Evolutionary conservation across 2,888 invertebrate species (phyloP).

Genomic region (Amblyteles armatorius): DNA sequence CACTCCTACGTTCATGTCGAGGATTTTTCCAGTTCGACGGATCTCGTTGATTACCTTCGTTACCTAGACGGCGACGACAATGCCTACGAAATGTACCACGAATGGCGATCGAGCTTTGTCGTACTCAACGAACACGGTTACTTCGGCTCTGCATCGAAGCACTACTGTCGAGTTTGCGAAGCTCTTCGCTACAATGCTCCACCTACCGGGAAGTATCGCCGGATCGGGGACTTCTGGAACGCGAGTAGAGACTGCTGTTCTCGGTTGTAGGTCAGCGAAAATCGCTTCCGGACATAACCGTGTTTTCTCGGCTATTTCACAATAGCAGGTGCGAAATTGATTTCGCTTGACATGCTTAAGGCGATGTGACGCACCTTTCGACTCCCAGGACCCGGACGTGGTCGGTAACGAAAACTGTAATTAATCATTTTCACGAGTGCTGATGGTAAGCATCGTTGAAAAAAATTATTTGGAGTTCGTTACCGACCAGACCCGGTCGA

Average conservation of each 20-base stretch:
- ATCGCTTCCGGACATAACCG: neutral
- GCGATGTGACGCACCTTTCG: too few species aligned
- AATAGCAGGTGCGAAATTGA: neutral
- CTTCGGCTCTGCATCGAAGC: constrained; percentile 87
- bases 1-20: constrained; percentile 88
- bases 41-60: constrained; percentile 86
- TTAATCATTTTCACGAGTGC: too few species aligned
- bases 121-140: constrained; percentile 89
- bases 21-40: constrained; percentile 85
- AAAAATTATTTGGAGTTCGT: too few species aligned
- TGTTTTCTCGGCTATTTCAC: neutral
- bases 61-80: constrained; percentile 84
- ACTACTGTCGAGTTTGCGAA: constrained; percentile 89
- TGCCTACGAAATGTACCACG: constrained; percentile 85
- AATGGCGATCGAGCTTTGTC: constrained; percentile 87
- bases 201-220: constrained; percentile 75
- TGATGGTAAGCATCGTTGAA: too few species aligned
- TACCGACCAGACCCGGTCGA: too few species aligned
- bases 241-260: constrained; percentile 75
- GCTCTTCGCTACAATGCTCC: constrained; percentile 88
- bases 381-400: too few species aligned
- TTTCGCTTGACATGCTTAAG: neutral
- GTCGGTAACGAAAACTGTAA: too few species aligned
- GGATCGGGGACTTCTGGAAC: constrained; percentile 84
- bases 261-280: neutral